Conservation (phyloP, 1,140 invertebrate genomes). For the Spodoptera frugiperda region DNA sequence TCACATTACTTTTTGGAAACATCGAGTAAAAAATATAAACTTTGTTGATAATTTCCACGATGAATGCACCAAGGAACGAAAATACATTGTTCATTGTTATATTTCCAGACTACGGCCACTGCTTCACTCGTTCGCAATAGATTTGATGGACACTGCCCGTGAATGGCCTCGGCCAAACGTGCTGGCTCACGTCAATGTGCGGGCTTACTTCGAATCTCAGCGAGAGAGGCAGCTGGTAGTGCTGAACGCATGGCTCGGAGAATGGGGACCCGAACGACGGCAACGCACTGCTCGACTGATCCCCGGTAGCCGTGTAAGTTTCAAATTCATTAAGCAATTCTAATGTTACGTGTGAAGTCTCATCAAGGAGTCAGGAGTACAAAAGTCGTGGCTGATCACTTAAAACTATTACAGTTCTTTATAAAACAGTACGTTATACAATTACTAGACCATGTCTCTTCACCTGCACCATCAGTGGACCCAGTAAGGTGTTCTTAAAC, state of each 20-base stretch:
- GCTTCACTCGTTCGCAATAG: constrained; percentile 71
- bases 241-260: constrained; percentile 71
- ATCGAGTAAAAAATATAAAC: no score
- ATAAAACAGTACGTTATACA: no score
- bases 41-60: no score
- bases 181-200: constrained; percentile 70
- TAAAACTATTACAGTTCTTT: no score
- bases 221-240: constrained; percentile 68
- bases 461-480: no score
- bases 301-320: constrained; percentile 66
- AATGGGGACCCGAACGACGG: constrained; percentile 71
- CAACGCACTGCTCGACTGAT: constrained; percentile 72
- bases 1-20: no score
- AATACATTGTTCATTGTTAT: not conserved
- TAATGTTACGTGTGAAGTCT: no score
- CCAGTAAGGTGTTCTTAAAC: no score
- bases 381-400: no score
- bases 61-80: no score
- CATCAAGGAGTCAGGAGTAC: no score
- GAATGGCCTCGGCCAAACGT: constrained; percentile 68
- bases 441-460: no score
- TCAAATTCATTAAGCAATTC: not conserved
- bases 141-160: constrained; percentile 65
- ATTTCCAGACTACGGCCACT: constrained; percentile 68
- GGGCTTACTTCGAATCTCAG: constrained; percentile 53